These are phyloP conservation scores for Acronicta alni DNA, from an alignment of 2,888 invertebrate genomes.

Conservation along the genomic window DNA sequence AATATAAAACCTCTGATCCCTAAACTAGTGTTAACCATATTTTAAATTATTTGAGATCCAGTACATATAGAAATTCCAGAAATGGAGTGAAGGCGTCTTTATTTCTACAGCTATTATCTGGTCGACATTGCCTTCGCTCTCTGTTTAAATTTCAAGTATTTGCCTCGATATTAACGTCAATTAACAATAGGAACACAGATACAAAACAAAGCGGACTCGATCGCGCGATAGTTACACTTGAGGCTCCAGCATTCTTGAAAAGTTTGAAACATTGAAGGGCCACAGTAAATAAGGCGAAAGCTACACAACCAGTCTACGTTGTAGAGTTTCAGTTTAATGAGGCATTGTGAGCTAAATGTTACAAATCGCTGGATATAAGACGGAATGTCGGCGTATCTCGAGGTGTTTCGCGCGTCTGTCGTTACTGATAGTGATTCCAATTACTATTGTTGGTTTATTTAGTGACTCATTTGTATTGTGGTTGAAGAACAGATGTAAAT, in stretches of 20 bases:
- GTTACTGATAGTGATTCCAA: slow-evolving; percentile 17
- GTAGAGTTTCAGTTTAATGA: slow-evolving; percentile 69
- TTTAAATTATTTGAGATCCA: too few relatives aligned
- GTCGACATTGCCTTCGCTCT: slow-evolving; percentile 9
- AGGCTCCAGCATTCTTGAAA: slow-evolving; percentile 54
- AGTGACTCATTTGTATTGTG: slow-evolving; percentile 1
- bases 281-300: slow-evolving; percentile 56
- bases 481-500: neutral
- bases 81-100: neutral
- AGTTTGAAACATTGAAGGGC: slow-evolving; percentile 50
- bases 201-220: slow-evolving; percentile 40
- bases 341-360: slow-evolving; percentile 69
- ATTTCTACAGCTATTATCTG: slow-evolving; percentile 5
- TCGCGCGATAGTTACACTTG: slow-evolving; percentile 38
- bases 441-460: slow-evolving; percentile 31
- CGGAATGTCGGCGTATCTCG: slow-evolving; percentile 47
- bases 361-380: slow-evolving; percentile 55
- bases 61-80: neutral
- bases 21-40: too few relatives aligned
- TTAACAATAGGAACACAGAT: slow-evolving; percentile 40
- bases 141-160: slow-evolving; percentile 34
- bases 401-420: slow-evolving; percentile 18
- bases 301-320: slow-evolving; percentile 45
- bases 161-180: slow-evolving; percentile 49
- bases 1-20: too few relatives aligned